Conservation (phyloP, 2,797 vertebrate genomes). For the Tenualosa thibaudeaui region DNA sequence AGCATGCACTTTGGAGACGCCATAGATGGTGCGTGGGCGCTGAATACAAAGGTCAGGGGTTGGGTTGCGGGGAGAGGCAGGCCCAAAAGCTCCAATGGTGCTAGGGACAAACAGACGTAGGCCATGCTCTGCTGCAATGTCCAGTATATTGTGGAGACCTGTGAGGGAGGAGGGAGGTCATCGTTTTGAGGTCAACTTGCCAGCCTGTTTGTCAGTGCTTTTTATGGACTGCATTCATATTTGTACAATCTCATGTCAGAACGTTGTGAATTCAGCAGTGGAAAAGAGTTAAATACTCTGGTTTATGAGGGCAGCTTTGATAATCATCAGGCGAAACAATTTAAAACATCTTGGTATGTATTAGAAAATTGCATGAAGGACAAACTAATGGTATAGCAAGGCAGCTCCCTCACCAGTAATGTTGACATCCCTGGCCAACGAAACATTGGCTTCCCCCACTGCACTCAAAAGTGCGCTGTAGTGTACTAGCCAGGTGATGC, state of each 20-base stretch:
- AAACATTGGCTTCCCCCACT: slow-evolving; percentile 88
- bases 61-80: slow-evolving; percentile 90
- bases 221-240: background rate
- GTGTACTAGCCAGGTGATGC: slow-evolving; percentile 94
- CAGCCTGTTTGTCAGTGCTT: no score
- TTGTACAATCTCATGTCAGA: background rate
- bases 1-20: slow-evolving; percentile 95
- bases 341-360: no score
- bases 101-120: slow-evolving; percentile 94
- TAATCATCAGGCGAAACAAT: no score
- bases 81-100: slow-evolving; percentile 96
- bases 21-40: slow-evolving; percentile 96
- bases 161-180: background rate
- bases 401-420: slow-evolving; percentile 83
- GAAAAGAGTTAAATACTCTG: background rate
- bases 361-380: background rate
- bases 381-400: no score
- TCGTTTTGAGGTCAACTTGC: no score
- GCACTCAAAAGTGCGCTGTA: slow-evolving; percentile 95
- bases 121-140: slow-evolving; percentile 88
- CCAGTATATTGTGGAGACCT: slow-evolving; percentile 95
- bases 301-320: background rate
- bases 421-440: slow-evolving; percentile 91
- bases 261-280: background rate
- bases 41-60: slow-evolving; percentile 94